phyloP scores from a whole-genome alignment of 2,888 invertebrate species.

The Embidobia sp. region DNA sequence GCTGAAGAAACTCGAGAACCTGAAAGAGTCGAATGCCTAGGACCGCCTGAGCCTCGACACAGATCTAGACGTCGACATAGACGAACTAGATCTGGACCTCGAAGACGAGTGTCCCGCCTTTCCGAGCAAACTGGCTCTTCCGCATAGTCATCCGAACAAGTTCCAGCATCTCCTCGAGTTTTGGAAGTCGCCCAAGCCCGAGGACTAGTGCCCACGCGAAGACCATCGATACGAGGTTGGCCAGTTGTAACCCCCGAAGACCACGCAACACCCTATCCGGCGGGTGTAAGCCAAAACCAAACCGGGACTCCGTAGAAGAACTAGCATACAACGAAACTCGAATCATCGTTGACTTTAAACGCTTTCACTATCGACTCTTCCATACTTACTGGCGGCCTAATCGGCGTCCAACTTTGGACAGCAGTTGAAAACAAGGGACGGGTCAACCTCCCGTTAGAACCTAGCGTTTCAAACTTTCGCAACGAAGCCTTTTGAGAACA shows the following conservation, averaged over 20 bases:
- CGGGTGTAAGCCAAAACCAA: no score
- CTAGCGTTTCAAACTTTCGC: no score
- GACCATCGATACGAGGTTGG: conserved; percentile 9
- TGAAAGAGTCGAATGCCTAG: conserved; percentile 96
- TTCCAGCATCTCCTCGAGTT: conserved; percentile 79
- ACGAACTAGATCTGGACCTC: conserved; percentile 56
- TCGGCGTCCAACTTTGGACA: conserved; percentile 6
- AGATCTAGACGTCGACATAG: conserved; percentile 64
- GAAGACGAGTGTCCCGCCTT: conserved; percentile 74
- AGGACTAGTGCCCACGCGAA: conserved; percentile 69
- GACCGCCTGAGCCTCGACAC: conserved; percentile 79
- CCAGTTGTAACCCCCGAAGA: conserved; percentile 2
- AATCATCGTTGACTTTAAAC: conserved; percentile 6
- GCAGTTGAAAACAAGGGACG: background rate
- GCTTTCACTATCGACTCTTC: conserved; percentile 28
- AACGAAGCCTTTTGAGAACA: no score
- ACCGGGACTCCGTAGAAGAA: conserved; percentile 12
- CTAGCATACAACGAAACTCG: conserved; percentile 41
- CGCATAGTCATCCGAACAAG: conserved; percentile 78
- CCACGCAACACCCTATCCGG: no score
- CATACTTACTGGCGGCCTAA: conserved; percentile 37
- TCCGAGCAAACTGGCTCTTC: conserved; percentile 78
- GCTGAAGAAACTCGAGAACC: conserved; percentile 91
- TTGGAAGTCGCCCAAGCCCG: conserved; percentile 78
- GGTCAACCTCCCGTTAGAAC: conserved; percentile 24